Evolutionary conservation across 1,140 invertebrate species (phyloP), one percentile per base, ranked within the genome.

Genomic region (Orchesella cincta): DNA sequence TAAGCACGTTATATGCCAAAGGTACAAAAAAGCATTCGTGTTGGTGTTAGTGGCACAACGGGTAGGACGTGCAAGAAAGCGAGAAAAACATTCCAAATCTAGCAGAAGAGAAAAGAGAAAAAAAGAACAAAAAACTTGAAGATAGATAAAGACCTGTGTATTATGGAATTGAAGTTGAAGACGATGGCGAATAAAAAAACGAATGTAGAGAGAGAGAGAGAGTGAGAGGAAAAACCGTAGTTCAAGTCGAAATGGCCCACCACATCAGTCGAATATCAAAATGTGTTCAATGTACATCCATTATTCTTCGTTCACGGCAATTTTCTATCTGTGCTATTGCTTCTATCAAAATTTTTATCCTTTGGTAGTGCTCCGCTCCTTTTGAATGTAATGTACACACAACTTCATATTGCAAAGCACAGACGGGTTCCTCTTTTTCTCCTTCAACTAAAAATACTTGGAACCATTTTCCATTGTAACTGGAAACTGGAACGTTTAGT

Each of bases 401-500:
- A n/a, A n/a, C n/a, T n/a, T n/a, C n/a, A n/a, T n/a, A n/a, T n/a
- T n/a, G n/a, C n/a, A n/a, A n/a, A n/a, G n/a, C n/a, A n/a, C n/a
- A n/a, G n/a, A n/a, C n/a, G n/a, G n/a, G n/a, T n/a, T n/a, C n/a
- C n/a, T n/a, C n/a, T n/a, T n/a, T n/a, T n/a, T n/a, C n/a, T n/a
- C n/a, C n/a, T n/a, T n/a, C n/a, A n/a, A n/a, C n/a, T n/a, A n/a
- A n/a, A n/a, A n/a, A n/a, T n/a, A n/a, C n/a, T n/a, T n/a, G n/a
- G n/a, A n/a, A n/a, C 39, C 20, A 57, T 57, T 18, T 14, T 57
- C 14, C 23, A 14, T 57, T 57, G 23, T 57, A 57, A 23, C 52
- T 23, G 52, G 52, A 26, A 57, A 57, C 52, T 57, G 23, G 52
- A 57, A 57, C 52, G 23, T 57, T 57, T 57, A 57, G 52, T 57